Evolutionary conservation across 2,888 invertebrate genomes (phyloP).

Genomic region (Dermolepida albohirtum): DNA sequence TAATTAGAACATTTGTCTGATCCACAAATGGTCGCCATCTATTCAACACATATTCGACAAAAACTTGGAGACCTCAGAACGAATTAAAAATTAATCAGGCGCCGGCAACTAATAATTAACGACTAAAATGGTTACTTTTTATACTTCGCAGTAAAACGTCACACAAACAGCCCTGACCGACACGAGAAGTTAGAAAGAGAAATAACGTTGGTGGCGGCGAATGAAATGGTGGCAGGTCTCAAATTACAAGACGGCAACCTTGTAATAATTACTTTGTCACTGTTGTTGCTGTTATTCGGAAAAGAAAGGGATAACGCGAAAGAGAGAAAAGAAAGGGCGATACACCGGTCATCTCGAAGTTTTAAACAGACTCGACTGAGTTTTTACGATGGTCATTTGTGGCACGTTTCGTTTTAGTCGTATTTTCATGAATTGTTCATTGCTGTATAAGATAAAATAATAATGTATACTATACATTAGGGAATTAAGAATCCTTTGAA

Average conservation of each 20-base stretch:
- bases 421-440: slow-evolving; percentile 17
- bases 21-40: slow-evolving; percentile 56
- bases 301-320: slow-evolving; percentile 5
- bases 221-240: slow-evolving; percentile 39
- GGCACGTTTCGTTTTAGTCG: slow-evolving; percentile 42
- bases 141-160: slow-evolving; percentile 42
- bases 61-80: slow-evolving; percentile 50
- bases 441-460: background rate
- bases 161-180: slow-evolving; percentile 2
- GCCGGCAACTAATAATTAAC: slow-evolving; percentile 55
- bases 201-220: slow-evolving; percentile 1
- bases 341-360: slow-evolving; percentile 27
- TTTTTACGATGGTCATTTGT: slow-evolving; percentile 47
- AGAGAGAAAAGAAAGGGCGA: slow-evolving; percentile 3
- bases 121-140: slow-evolving; percentile 51
- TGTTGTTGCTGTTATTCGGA: slow-evolving; percentile 40
- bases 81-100: slow-evolving; percentile 63
- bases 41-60: slow-evolving; percentile 1
- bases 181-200: background rate
- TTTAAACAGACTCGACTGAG: slow-evolving; percentile 44
- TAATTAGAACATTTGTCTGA: slow-evolving; percentile 58
- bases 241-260: slow-evolving; percentile 54
- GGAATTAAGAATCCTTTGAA: too few species aligned
- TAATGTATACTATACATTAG: too few species aligned
- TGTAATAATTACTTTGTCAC: slow-evolving; percentile 56